Conservation (phyloP, 2,888 invertebrate species). For the Oligia latruncula region DNA sequence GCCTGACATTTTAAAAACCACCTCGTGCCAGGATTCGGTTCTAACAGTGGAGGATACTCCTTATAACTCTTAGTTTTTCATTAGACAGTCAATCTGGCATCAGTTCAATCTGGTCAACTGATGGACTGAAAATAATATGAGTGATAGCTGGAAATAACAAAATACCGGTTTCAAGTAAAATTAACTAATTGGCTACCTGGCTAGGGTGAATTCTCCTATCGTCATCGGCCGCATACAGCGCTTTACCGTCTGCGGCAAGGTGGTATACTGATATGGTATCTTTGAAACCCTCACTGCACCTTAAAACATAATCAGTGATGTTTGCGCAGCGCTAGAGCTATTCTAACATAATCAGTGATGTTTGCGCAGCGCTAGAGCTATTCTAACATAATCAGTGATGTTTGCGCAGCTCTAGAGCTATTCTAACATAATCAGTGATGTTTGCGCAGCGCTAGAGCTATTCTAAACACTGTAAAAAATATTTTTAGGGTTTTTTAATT, state of each 20-base stretch:
- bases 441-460: neutral
- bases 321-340: no score
- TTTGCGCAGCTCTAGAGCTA: neutral
- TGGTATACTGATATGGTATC: neutral
- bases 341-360: no score
- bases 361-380: no score
- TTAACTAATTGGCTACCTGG: neutral
- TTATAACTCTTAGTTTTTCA: neutral
- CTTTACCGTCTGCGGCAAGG: neutral
- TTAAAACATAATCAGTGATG: neutral
- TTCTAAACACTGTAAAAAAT: neutral
- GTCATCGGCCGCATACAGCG: neutral
- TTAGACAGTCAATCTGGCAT: neutral
- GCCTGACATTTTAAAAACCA: no score
- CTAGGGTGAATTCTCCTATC: neutral
- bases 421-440: neutral
- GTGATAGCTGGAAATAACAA: neutral
- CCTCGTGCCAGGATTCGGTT: neutral
- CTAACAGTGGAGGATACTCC: neutral
- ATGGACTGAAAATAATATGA: neutral
- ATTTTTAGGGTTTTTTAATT: neutral
- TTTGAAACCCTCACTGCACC: no score
- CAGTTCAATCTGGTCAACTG: neutral
- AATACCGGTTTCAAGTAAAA: neutral
- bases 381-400: neutral